phyloP scores from a whole-genome alignment of 1,140 invertebrate species.

The Drosophila dunni region DNA sequence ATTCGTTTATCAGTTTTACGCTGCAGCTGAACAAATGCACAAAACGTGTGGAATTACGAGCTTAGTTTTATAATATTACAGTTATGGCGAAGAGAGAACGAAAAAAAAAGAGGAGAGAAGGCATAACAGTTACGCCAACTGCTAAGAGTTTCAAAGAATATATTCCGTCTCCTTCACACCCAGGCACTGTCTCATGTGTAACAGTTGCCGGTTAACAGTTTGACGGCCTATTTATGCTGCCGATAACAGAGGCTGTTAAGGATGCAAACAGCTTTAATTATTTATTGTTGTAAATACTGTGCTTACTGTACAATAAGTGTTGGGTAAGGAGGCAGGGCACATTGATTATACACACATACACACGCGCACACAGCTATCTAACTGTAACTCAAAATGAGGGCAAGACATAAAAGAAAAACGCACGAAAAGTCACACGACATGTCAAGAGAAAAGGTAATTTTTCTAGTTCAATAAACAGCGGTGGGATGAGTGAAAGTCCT shows the following conservation, averaged over 20 bases:
- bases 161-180: slow-evolving; percentile 8
- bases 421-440: slow-evolving; percentile 23
- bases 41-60: slow-evolving; percentile 63
- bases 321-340: slow-evolving; percentile 10
- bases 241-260: slow-evolving; percentile 51
- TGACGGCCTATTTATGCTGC: slow-evolving; percentile 23
- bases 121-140: slow-evolving; percentile 57
- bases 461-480: not conserved
- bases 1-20: slow-evolving; percentile 32
- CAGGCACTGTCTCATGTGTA: slow-evolving; percentile 20
- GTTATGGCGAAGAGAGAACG: not conserved
- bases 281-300: slow-evolving; percentile 1
- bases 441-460: slow-evolving; percentile 23
- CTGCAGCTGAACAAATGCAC: slow-evolving; percentile 57
- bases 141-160: slow-evolving; percentile 39
- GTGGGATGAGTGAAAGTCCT: slow-evolving; percentile 29
- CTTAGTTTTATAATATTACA: slow-evolving; percentile 53
- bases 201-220: slow-evolving; percentile 56
- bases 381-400: slow-evolving; percentile 36
- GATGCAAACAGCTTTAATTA: not conserved
- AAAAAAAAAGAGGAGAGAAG: not conserved
- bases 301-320: not conserved
- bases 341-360: slow-evolving; percentile 13
- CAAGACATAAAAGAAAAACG: slow-evolving; percentile 20
- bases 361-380: not conserved